phyloP scores from a whole-genome alignment of 1,140 invertebrate genomes.

The Nymphalis io region DNA sequence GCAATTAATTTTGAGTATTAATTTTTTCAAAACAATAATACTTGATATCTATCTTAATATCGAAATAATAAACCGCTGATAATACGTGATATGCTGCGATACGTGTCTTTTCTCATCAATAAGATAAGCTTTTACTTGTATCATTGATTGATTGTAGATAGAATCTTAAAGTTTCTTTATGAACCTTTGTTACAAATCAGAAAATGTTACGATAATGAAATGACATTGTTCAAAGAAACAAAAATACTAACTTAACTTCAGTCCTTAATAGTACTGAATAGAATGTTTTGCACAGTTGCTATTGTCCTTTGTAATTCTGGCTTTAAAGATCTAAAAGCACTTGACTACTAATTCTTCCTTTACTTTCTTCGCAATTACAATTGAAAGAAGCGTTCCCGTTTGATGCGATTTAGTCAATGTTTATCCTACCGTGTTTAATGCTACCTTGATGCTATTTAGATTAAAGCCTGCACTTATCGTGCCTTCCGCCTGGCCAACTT shows the following conservation, averaged over 20 bases:
- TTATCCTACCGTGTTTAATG: constrained; percentile 43
- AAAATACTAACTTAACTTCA: not conserved
- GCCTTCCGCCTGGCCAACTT: constrained; percentile 65
- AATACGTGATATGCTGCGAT: no score
- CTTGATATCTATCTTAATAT: no score
- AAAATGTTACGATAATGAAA: not conserved
- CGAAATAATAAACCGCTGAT: no score
- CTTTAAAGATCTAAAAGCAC: constrained; percentile 28
- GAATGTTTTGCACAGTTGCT: constrained; percentile 15
- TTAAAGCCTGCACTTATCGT: constrained; percentile 70
- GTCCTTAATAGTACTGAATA: constrained; percentile 6
- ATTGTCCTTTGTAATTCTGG: constrained; percentile 19
- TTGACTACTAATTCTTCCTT: constrained; percentile 32
- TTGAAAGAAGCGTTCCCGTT: constrained; percentile 33
- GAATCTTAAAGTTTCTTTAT: no score
- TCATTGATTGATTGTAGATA: no score
- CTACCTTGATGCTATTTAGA: constrained; percentile 69
- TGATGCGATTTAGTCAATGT: constrained; percentile 37
- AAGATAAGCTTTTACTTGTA: no score
- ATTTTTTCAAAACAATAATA: no score
- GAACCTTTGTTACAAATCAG: no score
- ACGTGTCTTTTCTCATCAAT: no score
- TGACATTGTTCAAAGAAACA: not conserved
- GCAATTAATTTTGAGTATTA: no score
- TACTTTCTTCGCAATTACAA: constrained; percentile 36